Base-by-base conservation (phyloP, 1,140 invertebrate species). In the Zaprionus camerounensis region DNA sequence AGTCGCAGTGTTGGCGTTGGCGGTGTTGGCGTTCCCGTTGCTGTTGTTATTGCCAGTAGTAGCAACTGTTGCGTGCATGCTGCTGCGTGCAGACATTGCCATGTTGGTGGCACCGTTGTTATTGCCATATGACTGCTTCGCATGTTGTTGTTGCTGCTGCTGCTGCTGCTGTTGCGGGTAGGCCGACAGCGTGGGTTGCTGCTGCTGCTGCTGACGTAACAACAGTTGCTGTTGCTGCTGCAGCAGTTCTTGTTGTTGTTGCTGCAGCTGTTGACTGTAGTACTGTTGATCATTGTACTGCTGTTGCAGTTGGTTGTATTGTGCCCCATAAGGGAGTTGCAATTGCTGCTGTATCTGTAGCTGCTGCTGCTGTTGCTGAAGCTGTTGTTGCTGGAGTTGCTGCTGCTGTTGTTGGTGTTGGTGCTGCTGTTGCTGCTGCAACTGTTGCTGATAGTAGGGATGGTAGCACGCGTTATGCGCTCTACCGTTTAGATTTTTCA, bases 401-500 rank as follows among this genome's bases (percentile, higher is more conserved):
- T 59, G 63, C 7, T 64, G 82, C 5, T 78, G 75, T 2, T 79
- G 76, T 0, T 66, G 63, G 1, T 86, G 83, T 13, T 86, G 83
- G 7, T 81, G 83, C 12, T 76, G 77, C 22, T 86, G 80, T n/a
- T 80, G 78, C 46, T 71, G 82, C 41, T 87, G 84, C 73, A 65
- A 26, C 36, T 87, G 63, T 36, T 80, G 82, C 49, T 86, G 83
- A 70, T 86, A 74, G 26, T 90, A 90, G 20, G 85, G 85, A 78
- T 91, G 86, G 80, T 91, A 91, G 79, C 71, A 82, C 82, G 82
- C 87, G 72, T 80, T 80, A 82, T 91, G 86, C 81, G 85, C 22
- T 75, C 86, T 90, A 85, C 79, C 87, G 72, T 90, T 90, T 7
- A 90, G 64, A 90, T 90, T 90, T 90, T 90, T 90, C 85, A 90